Percentiles rank a stretch among this genome's conserved stretches.
Evolutionary conservation across 2,888 invertebrate genomes (phyloP).

Genomic region (Diarsia brunnea): DNA sequence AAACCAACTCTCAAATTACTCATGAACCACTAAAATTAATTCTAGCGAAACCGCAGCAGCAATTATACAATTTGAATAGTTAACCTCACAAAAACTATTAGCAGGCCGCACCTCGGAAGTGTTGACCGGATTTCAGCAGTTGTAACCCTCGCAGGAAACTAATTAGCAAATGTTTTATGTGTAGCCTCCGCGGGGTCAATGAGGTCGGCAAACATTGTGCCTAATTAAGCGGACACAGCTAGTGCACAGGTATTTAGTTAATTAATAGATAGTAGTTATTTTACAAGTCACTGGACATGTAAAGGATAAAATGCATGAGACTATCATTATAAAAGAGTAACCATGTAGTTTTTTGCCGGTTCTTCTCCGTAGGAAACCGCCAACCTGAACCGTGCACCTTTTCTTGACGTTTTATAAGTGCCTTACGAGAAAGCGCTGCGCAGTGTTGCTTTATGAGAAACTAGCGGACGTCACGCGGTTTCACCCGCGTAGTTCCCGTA

Average conservation of each 20-base stretch:
- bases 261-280: neutral
- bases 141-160: slow-evolving; percentile 33
- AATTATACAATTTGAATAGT: neutral
- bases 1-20: neutral
- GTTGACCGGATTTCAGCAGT: slow-evolving; percentile 27
- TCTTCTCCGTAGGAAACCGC: no score
- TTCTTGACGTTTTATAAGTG: no score
- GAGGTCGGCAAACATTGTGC: slow-evolving; percentile 22
- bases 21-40: slow-evolving; percentile 11
- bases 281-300: no score
- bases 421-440: no score
- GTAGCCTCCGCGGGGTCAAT: slow-evolving; percentile 30
- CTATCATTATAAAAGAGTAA: no score
- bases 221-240: slow-evolving; percentile 20
- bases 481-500: no score
- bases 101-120: slow-evolving; percentile 21
- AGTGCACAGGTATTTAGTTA: neutral
- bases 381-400: no score
- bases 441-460: no score
- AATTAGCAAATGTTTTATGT: slow-evolving; percentile 44
- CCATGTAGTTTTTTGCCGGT: no score
- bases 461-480: no score
- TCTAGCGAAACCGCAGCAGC: neutral
- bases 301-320: no score
- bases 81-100: slow-evolving; percentile 2